Percentiles rank a stretch among this genome's conserved stretches.
Conservation (phyloP, 2,113 vertebrate genomes). For the Eretmochelys imbricata region DNA sequence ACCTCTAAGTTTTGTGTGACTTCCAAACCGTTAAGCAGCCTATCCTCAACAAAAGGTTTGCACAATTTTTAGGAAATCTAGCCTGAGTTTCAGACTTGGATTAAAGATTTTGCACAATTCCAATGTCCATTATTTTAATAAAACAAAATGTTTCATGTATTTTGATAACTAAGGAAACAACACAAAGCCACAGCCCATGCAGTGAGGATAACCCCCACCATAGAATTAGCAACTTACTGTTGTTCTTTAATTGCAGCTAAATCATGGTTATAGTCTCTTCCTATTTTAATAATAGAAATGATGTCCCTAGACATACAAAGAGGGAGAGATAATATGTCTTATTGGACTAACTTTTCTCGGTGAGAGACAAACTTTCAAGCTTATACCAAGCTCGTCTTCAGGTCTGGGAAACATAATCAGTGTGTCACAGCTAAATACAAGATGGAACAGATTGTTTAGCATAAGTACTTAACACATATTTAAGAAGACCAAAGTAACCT, state of each 20-base stretch:
- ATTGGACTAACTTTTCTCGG: background rate
- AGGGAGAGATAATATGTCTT: background rate
- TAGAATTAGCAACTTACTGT: background rate
- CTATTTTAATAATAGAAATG: background rate
- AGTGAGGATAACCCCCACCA: background rate
- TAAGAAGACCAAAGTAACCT: background rate
- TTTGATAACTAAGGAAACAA: background rate
- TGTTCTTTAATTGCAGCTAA: background rate
- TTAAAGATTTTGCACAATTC: background rate
- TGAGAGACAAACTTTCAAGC: background rate
- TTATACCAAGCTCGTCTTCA: background rate
- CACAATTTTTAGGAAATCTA: background rate
- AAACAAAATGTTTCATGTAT: background rate
- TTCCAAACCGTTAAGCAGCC: background rate
- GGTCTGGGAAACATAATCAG: background rate
- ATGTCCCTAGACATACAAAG: background rate
- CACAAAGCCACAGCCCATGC: background rate
- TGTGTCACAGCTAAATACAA: background rate
- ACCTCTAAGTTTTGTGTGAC: background rate
- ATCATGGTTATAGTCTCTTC: background rate
- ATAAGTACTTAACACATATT: background rate
- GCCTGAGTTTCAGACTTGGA: background rate
- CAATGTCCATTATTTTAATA: background rate
- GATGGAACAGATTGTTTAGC: background rate
- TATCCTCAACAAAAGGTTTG: background rate